These are phyloP conservation scores for Homarus gammarus DNA, from an alignment of 2,888 invertebrate species.

Conservation along the genomic window DNA sequence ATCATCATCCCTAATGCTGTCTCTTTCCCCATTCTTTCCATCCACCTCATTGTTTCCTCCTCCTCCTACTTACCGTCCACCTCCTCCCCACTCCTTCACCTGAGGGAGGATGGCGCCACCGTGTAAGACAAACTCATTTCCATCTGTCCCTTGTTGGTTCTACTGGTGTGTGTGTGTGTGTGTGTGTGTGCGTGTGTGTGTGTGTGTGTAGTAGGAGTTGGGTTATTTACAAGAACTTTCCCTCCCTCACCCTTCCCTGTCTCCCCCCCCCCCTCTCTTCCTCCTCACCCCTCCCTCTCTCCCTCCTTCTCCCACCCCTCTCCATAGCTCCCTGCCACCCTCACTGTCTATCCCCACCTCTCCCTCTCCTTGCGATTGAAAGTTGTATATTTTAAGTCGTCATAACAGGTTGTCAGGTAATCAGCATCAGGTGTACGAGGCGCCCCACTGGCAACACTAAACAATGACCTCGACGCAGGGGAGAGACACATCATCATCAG, in stretches of 20 bases:
- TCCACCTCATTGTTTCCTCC: neutral
- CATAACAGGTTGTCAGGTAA: too few species aligned
- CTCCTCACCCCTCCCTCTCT: slow-evolving; percentile 2
- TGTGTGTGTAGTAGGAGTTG: too few species aligned
- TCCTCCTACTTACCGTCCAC: neutral
- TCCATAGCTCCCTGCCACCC: too few species aligned
- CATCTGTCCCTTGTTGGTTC: slow-evolving; percentile 6
- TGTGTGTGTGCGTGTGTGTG: neutral
- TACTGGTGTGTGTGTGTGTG: neutral
- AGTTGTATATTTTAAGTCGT: too few species aligned
- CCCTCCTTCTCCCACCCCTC: neutral
- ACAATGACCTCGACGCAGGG: too few species aligned
- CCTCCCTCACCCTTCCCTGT: neutral
- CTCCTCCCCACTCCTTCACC: neutral
- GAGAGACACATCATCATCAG: too few species aligned
- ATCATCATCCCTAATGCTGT: too few species aligned
- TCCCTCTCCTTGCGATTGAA: neutral
- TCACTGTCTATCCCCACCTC: neutral
- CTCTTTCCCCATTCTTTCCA: neutral
- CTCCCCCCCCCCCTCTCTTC: neutral
- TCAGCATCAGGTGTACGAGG: too few species aligned
- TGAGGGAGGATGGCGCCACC: slow-evolving; percentile 13
- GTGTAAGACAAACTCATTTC: slow-evolving; percentile 45
- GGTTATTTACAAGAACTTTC: neutral
- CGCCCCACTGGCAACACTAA: too few species aligned